A percentile compares a stretch with the other conserved stretches of the same genome.
phyloP scores from a whole-genome alignment of 1,140 invertebrate genomes.

The Drosophila simulans region DNA sequence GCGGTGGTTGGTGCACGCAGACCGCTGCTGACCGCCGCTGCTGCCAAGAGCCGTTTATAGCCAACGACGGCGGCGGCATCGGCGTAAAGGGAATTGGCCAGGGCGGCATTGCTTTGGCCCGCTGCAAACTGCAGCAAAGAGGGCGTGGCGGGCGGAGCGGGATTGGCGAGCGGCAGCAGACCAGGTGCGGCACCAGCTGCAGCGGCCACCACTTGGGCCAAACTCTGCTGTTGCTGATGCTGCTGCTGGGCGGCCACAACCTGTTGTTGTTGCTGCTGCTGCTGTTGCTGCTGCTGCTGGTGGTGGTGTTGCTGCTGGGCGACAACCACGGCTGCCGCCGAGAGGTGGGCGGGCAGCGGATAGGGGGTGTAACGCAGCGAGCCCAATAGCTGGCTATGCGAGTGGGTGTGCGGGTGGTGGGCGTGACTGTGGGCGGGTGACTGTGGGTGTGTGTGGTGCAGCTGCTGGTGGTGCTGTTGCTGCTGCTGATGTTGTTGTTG shows the following conservation, averaged over 20 bases:
- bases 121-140: constrained; percentile 80
- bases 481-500: constrained; percentile 77
- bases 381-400: constrained; percentile 61
- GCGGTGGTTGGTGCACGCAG: constrained; percentile 59
- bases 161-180: constrained; percentile 51
- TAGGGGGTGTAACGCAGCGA: constrained; percentile 86
- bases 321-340: constrained; percentile 85
- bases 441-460: constrained; percentile 85
- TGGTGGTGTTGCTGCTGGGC: constrained; percentile 70
- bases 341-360: constrained; percentile 86
- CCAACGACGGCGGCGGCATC: constrained; percentile 80
- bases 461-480: constrained; percentile 85
- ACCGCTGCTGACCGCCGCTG: constrained; percentile 72
- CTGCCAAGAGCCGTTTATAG: constrained; percentile 80
- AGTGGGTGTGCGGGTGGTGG: constrained; percentile 49
- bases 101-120: constrained; percentile 62
- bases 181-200: constrained; percentile 78
- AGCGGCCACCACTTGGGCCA: constrained; percentile 81
- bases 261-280: constrained; percentile 66
- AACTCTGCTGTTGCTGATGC: constrained; percentile 74
- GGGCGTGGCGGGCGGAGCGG: constrained; percentile 43
- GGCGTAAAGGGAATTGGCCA: constrained; percentile 73
- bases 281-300: constrained; percentile 37
- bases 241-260: constrained; percentile 75
- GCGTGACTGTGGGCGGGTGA: constrained; percentile 8